Evolutionary conservation across 2,113 vertebrate genomes (phyloP).

Genomic region (Zonotrichia leucophrys): DNA sequence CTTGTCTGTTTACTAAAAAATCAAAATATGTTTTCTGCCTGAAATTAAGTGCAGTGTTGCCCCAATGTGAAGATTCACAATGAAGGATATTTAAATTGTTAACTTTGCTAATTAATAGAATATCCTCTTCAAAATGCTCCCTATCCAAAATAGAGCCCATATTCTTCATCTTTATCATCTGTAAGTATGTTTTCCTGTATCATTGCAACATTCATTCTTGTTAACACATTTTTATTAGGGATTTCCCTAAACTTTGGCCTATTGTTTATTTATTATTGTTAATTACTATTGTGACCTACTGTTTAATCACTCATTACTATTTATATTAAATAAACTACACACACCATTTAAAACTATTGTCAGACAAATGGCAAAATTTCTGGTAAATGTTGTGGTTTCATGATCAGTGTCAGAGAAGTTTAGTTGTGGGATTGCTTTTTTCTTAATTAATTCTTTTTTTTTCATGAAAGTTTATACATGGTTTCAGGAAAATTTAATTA

Average conservation of each 20-base stretch:
- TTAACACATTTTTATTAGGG: neutral
- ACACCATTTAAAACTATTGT: neutral
- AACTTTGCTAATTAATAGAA: neutral
- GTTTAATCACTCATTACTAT: neutral
- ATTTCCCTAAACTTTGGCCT: neutral
- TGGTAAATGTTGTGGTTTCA: neutral
- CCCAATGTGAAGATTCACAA: neutral
- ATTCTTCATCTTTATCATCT: neutral
- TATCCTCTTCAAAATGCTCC: neutral
- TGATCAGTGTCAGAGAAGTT: neutral
- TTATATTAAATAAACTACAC: neutral
- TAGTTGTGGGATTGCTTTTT: neutral
- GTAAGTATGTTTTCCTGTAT: neutral
- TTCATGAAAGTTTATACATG: neutral
- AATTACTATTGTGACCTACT: neutral
- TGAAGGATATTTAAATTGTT: neutral
- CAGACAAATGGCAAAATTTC: neutral
- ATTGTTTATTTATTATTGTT: neutral
- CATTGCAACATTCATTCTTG: neutral
- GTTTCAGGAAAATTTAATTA: neutral
- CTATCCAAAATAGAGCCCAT: neutral
- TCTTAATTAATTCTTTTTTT: neutral
- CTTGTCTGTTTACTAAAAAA: neutral
- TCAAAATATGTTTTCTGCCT: neutral
- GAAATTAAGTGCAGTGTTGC: neutral